Evolutionary conservation across 2,113 vertebrate genomes (phyloP).

Genomic region (Psilopsiagon aymara): DNA sequence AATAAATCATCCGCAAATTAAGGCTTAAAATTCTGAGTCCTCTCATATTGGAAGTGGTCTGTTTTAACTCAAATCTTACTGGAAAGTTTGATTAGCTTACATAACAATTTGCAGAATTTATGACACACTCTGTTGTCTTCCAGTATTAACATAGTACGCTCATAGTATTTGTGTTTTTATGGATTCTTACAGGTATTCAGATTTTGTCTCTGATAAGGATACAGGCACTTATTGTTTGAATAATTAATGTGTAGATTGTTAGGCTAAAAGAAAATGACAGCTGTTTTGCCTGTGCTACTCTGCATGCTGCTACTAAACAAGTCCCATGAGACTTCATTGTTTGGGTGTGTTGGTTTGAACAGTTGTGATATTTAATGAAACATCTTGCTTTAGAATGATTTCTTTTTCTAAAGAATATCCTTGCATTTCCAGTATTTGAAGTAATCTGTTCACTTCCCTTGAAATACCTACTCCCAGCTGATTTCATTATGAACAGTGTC

Average conservation of each 20-base stretch:
- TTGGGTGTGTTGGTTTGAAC: conserved; percentile 36
- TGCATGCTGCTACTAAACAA: background rate
- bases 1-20: conserved; percentile 45
- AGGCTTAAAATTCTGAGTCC: conserved; percentile 13
- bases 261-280: background rate
- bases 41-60: conserved; percentile 7
- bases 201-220: background rate
- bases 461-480: background rate
- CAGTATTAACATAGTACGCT: background rate
- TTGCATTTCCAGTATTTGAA: background rate
- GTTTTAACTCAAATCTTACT: background rate
- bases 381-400: background rate
- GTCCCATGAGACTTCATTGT: conserved; percentile 13
- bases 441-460: background rate
- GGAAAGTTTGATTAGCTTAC: background rate
- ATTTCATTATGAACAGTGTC: background rate
- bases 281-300: background rate
- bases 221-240: background rate
- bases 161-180: background rate
- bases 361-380: conserved; percentile 9
- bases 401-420: background rate
- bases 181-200: background rate
- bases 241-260: conserved; percentile 8
- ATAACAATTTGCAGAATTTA: conserved; percentile 6
- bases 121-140: background rate